Base-by-base conservation (phyloP, 2,888 invertebrate genomes). In the Chloroclystis v-ata region DNA sequence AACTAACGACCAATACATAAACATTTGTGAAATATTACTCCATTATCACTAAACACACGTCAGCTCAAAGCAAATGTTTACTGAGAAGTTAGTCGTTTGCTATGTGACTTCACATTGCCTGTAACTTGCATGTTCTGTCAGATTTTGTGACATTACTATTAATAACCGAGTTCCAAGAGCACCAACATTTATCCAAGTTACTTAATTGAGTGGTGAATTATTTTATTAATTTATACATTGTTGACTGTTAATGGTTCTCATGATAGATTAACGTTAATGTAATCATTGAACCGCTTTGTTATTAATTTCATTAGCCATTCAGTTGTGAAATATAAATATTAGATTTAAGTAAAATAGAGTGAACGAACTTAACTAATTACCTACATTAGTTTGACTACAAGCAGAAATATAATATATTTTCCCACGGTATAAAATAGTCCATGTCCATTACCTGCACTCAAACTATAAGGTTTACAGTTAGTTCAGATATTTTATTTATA, bases 1-100 rank as follows among this genome's bases (percentile, higher is more conserved):
- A 75, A 74, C 66, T 73, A 74, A 67, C 16, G 1, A 33, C 67
- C 56, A 67, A 72, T 72, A 71, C 70, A 71, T 70, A 78, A 79
- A 81, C 77, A 77, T 67, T 75, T 75, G 70, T 75, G 73, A 72
- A 71, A 69, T 69, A 72, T 74, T 75, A 77, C 67, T 69, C 71
- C 68, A 77, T 75, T 79, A 79, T 76, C 73, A 72, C 69, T 69
- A 65, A 72, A 69, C 72, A 73, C 69, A 73, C 76, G 77, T 75
- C 73, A 73, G 57, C 61, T 59, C 56, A 63, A 49, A 64, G 66
- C 60, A 74, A 78, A 81, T 78, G 68, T 81, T 81, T 77, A 68
- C 70, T 47, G 47, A 73, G 61, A 68, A 78, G 70, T 72, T 72
- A 49, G 51, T 49, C 54, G 63, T 62, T 67, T 61, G 57, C 59